Evolutionary conservation across 2,797 vertebrate species (phyloP).

Genomic region (Enteromius mattozi): DNA sequence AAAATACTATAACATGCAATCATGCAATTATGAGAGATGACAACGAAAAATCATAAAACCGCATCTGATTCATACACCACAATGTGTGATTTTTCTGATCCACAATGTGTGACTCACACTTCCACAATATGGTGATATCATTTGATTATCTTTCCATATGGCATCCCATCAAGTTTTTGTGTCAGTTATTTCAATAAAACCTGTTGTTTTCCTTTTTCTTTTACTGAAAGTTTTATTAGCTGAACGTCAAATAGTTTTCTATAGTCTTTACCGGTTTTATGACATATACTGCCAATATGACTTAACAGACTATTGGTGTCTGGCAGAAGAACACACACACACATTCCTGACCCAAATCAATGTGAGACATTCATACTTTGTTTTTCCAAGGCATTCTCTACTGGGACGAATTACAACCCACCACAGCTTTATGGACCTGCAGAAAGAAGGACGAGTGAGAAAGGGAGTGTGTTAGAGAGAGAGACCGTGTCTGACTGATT

Average conservation of each 20-base stretch:
- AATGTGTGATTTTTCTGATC: background rate
- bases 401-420: constrained; percentile 85
- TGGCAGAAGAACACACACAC: constrained; percentile 56
- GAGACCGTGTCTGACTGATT: constrained; percentile 45
- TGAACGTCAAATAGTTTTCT: constrained; percentile 46
- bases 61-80: constrained; percentile 2
- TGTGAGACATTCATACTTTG: constrained; percentile 89
- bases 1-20: background rate
- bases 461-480: constrained; percentile 49
- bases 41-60: background rate
- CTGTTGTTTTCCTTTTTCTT: constrained; percentile 5
- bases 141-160: constrained; percentile 21
- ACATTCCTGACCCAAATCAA: constrained; percentile 80
- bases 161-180: background rate
- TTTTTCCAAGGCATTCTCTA: constrained; percentile 87
- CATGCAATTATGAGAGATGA: background rate
- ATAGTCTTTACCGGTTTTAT: constrained; percentile 13
- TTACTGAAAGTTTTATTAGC: constrained; percentile 50
- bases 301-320: constrained; percentile 9
- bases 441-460: constrained; percentile 69
- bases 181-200: constrained; percentile 38
- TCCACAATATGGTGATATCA: constrained; percentile 28
- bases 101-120: background rate
- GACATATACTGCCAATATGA: constrained; percentile 26
- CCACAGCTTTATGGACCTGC: constrained; percentile 85